Percentiles rank a stretch among this genome's conserved stretches.
Evolutionary conservation across 2,888 invertebrate genomes (phyloP).

Genomic region (Acleris emargana): DNA sequence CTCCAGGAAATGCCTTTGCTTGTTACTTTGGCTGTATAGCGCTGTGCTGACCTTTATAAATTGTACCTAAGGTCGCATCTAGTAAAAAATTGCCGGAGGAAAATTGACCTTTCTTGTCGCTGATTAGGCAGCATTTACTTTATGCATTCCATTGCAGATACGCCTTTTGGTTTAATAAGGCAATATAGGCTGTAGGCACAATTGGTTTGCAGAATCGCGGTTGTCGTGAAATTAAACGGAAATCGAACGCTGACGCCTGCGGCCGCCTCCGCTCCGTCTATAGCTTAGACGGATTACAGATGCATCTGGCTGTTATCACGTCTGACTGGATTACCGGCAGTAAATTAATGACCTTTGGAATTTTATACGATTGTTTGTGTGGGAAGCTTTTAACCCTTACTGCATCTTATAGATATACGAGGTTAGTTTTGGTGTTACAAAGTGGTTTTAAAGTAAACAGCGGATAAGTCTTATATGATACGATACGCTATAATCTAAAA

Average conservation of each 20-base stretch:
- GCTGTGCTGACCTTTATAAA: too few relatives aligned
- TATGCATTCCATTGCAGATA: too few relatives aligned
- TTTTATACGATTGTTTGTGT: background rate
- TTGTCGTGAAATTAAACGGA: constrained; percentile 73
- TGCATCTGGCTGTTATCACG: constrained; percentile 10
- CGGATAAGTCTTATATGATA: too few relatives aligned
- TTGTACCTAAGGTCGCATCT: too few relatives aligned
- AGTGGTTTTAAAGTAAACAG: too few relatives aligned
- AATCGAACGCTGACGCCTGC: constrained; percentile 74
- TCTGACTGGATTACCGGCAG: constrained; percentile 2
- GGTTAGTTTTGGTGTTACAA: too few relatives aligned
- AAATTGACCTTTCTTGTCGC: too few relatives aligned
- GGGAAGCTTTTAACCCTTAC: too few relatives aligned
- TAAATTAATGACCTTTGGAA: background rate
- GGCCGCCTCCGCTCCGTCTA: constrained; percentile 44
- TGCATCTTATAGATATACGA: too few relatives aligned
- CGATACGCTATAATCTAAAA: too few relatives aligned
- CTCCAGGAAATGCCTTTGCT: constrained; percentile 19
- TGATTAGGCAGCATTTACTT: too few relatives aligned
- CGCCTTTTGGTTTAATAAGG: background rate
- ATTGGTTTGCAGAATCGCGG: constrained; percentile 45
- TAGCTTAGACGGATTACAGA: constrained; percentile 6
- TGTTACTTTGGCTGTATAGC: background rate
- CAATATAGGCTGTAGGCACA: constrained; percentile 3
- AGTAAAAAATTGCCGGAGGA: too few relatives aligned